Evolutionary conservation across 2,797 vertebrate genomes (phyloP).

Genomic region (Setipinna tenuifilis): DNA sequence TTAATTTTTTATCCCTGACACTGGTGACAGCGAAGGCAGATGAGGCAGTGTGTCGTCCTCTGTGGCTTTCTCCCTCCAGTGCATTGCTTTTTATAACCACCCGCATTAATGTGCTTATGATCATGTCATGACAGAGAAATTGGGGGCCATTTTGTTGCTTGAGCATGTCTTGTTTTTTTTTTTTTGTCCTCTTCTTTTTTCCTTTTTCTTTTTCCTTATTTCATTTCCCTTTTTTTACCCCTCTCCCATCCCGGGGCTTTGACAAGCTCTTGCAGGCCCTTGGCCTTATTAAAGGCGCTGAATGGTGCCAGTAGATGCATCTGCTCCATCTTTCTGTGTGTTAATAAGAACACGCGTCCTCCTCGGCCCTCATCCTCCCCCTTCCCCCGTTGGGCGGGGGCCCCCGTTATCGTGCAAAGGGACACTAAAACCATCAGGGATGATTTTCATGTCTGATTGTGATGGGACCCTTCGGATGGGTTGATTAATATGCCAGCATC

Average conservation of each 20-base stretch:
- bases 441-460: conserved; percentile 39
- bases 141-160: conserved; percentile 14
- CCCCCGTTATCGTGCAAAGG: conserved; percentile 7
- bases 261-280: conserved; percentile 28
- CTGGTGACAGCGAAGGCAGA: background rate
- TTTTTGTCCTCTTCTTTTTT: background rate
- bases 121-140: conserved; percentile 30
- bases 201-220: background rate
- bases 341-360: conserved; percentile 51
- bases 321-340: conserved; percentile 36
- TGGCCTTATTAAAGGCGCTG: conserved; percentile 40
- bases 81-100: background rate
- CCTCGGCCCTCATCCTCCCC: conserved; percentile 40
- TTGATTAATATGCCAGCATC: conserved; percentile 3
- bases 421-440: conserved; percentile 52
- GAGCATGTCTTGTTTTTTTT: background rate
- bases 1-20: background rate
- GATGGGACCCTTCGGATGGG: conserved; percentile 12
- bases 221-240: too few species aligned
- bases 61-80: background rate
- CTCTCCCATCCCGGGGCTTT: conserved; percentile 5
- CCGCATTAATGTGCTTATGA: conserved; percentile 35
- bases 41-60: background rate
- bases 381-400: background rate
- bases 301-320: conserved; percentile 51